phyloP scores from a whole-genome alignment of 2,797 vertebrate species.

The Meda fulgida region DNA sequence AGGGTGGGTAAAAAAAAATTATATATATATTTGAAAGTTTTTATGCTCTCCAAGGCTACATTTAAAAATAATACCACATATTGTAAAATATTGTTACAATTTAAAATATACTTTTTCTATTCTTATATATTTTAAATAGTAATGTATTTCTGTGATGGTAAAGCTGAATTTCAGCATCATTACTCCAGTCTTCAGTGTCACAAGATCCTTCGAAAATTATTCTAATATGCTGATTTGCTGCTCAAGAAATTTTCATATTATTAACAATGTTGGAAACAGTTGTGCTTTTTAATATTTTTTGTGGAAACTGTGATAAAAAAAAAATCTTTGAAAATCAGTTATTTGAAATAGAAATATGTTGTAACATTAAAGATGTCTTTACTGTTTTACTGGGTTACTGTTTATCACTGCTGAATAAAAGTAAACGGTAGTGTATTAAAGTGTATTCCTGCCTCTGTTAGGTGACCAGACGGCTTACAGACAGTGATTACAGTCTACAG shows the following conservation, averaged over 20 bases:
- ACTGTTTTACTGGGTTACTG: background rate
- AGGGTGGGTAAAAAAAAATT: no score
- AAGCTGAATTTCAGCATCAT: background rate
- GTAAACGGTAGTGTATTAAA: background rate
- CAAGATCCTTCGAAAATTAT: background rate
- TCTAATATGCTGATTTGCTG: background rate
- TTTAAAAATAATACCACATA: background rate
- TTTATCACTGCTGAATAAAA: background rate
- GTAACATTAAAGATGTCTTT: background rate
- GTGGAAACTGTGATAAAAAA: background rate
- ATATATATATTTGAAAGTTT: background rate
- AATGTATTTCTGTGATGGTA: background rate
- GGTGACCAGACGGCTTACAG: constrained; percentile 94
- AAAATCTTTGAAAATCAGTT: background rate
- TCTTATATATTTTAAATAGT: background rate
- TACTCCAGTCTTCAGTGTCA: background rate
- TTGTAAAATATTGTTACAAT: background rate
- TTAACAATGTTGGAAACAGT: background rate
- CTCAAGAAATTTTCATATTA: background rate
- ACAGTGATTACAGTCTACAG: constrained; percentile 88
- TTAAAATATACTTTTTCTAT: background rate
- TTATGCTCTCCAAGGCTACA: background rate
- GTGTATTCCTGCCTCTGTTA: constrained; percentile 62
- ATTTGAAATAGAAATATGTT: background rate
- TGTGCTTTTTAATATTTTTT: background rate